phyloP scores from a whole-genome alignment of 35 echinoderm and acorn worm genomes.

The Ophiothrix spiculata region DNA sequence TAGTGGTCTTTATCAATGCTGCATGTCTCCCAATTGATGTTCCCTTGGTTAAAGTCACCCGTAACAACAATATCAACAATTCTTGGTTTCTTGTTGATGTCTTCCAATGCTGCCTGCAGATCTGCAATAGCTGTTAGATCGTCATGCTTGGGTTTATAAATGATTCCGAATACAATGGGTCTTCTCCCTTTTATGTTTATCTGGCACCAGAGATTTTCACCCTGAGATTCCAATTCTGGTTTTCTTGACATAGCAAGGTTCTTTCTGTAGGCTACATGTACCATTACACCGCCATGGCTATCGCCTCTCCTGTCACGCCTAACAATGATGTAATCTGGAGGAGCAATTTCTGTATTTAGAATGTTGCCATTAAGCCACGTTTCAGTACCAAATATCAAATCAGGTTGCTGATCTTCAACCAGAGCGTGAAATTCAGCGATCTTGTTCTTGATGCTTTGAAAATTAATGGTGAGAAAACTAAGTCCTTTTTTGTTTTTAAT shows the following conservation, averaged over 20 bases:
- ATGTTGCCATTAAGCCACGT: background rate
- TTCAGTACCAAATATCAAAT: background rate
- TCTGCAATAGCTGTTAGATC: background rate
- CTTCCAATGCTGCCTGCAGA: background rate
- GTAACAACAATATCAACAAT: background rate
- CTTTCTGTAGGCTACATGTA: background rate
- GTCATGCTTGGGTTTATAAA: constrained; percentile 6
- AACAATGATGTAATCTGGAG: background rate
- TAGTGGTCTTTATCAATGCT: background rate
- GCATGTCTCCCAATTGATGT: background rate
- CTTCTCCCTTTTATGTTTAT: background rate
- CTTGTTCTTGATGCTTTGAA: background rate
- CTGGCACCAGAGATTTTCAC: background rate
- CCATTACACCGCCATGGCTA: background rate
- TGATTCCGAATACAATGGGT: background rate
- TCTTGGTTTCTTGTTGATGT: background rate
- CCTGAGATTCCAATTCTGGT: background rate
- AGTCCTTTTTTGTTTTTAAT: too few species aligned
- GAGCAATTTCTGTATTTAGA: background rate
- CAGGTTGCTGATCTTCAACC: background rate
- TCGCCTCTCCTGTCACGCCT: background rate
- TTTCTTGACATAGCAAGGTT: background rate
- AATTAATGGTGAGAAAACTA: too few species aligned
- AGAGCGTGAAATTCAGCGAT: background rate
- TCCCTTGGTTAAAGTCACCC: constrained; percentile 14